These are phyloP conservation scores for Larimichthys crocea DNA, from an alignment of 2,113 vertebrate species.

Conservation along the genomic window DNA sequence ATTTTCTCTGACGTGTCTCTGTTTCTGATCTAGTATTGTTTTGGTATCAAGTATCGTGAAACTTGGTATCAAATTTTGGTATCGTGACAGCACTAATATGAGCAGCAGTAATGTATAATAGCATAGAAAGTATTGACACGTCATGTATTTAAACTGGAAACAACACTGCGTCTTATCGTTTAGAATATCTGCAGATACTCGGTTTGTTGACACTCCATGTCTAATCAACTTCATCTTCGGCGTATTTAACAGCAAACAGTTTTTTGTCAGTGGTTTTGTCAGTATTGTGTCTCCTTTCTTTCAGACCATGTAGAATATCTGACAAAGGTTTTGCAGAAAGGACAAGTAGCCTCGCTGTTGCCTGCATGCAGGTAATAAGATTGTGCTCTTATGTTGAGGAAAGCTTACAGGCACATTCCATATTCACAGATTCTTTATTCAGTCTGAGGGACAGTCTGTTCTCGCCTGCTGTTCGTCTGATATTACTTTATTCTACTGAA, in stretches of 20 bases:
- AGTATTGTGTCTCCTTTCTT: not conserved
- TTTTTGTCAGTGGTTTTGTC: conserved; percentile 6
- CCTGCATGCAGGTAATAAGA: conserved; percentile 16
- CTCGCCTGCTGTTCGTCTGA: conserved; percentile 4
- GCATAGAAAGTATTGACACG: not conserved
- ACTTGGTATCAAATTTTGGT: no score
- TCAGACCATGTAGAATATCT: not conserved
- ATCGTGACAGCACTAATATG: no score
- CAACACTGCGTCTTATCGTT: no score
- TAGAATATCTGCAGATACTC: not conserved
- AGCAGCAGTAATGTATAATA: not conserved
- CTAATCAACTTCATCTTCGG: not conserved
- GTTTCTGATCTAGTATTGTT: no score
- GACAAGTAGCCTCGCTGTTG: not conserved
- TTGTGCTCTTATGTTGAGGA: not conserved
- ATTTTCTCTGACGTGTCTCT: no score
- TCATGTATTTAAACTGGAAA: not conserved
- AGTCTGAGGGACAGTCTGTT: conserved; percentile 25
- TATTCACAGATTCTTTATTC: conserved; percentile 13
- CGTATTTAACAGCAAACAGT: conserved; percentile 4
- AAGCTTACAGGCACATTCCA: conserved; percentile 10
- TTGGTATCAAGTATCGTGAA: no score
- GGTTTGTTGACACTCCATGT: conserved; percentile 4
- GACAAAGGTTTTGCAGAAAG: not conserved
- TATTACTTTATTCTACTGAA: conserved; percentile 25